A percentile compares a stretch with the other conserved stretches of the same genome.
Conservation (phyloP, 2,797 vertebrate genomes). For the Pipistrellus pipistrellus region DNA sequence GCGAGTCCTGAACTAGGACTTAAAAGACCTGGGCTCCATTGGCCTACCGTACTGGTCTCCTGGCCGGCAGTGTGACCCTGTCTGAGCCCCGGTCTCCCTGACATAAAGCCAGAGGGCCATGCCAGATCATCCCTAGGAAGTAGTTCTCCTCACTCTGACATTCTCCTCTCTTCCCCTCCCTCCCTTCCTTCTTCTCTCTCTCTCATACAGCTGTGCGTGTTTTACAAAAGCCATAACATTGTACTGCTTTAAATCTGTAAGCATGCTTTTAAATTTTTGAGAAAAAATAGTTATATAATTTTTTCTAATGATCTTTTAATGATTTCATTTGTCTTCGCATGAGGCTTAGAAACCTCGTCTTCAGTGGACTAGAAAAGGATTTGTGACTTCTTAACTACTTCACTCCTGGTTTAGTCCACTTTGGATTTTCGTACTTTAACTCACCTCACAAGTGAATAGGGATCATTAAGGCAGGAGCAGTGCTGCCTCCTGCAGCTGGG, state of each 20-base stretch:
- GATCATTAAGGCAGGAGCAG: not conserved
- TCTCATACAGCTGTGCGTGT: not conserved
- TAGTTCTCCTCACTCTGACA: not conserved
- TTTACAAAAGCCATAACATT: not conserved
- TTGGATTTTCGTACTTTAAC: not conserved
- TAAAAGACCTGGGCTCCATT: not conserved
- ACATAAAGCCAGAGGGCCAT: not conserved
- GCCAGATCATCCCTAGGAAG: not conserved
- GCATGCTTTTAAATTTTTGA: not conserved
- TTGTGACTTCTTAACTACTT: not conserved
- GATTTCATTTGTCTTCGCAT: not conserved
- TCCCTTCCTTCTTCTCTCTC: too few relatives aligned
- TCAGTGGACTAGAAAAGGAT: not conserved
- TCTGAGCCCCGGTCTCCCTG: not conserved
- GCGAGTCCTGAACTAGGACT: not conserved
- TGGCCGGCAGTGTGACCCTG: not conserved
- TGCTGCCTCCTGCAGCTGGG: not conserved
- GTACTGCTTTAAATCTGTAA: not conserved
- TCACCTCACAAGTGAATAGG: not conserved
- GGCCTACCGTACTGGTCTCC: not conserved
- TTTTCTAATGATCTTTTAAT: constrained; percentile 5
- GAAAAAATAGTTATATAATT: constrained; percentile 14
- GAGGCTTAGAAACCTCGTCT: not conserved
- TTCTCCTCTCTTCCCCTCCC: too few relatives aligned
- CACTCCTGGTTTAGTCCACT: not conserved